Conservation (phyloP, 1,140 invertebrate species). For the Holcopasites calliopsidis region DNA sequence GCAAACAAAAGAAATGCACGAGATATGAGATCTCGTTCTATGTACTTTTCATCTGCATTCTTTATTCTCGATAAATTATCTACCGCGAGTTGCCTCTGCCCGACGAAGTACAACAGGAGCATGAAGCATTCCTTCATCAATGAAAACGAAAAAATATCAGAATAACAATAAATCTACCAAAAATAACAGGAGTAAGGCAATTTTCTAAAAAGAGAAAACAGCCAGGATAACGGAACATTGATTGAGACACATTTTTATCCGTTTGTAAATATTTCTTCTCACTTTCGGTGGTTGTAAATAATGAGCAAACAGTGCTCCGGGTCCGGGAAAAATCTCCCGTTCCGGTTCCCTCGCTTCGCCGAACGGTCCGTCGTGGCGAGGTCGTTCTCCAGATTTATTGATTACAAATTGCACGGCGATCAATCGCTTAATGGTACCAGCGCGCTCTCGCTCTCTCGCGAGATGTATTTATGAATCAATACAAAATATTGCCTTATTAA, state of each 20-base stretch:
- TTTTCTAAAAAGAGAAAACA: too few species aligned
- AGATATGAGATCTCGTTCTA: too few species aligned
- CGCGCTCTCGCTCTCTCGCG: constrained; percentile 17
- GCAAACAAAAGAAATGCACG: constrained; percentile 37
- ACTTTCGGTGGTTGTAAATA: constrained; percentile 45
- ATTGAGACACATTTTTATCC: too few species aligned
- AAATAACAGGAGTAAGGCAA: background rate
- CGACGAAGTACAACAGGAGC: constrained; percentile 65
- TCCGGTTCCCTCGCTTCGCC: constrained; percentile 51
- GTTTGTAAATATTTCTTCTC: constrained; percentile 19
- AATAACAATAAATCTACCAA: background rate
- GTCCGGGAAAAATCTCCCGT: constrained; percentile 50
- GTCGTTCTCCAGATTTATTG: constrained; percentile 68
- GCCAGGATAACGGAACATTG: too few species aligned
- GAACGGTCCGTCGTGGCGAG: constrained; percentile 25
- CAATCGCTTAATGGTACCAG: constrained; percentile 68
- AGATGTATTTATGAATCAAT: constrained; percentile 68
- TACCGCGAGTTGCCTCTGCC: constrained; percentile 7
- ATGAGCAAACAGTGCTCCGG: constrained; percentile 32
- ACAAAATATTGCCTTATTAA: constrained; percentile 68
- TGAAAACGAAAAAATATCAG: too few species aligned
- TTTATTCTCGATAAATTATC: constrained; percentile 57
- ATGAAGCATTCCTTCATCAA: too few species aligned
- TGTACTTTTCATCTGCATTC: constrained; percentile 48
- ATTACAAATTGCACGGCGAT: constrained; percentile 72